Evolutionary conservation across 1,140 invertebrate species (phyloP).

Genomic region (Pteromalus puparum): DNA sequence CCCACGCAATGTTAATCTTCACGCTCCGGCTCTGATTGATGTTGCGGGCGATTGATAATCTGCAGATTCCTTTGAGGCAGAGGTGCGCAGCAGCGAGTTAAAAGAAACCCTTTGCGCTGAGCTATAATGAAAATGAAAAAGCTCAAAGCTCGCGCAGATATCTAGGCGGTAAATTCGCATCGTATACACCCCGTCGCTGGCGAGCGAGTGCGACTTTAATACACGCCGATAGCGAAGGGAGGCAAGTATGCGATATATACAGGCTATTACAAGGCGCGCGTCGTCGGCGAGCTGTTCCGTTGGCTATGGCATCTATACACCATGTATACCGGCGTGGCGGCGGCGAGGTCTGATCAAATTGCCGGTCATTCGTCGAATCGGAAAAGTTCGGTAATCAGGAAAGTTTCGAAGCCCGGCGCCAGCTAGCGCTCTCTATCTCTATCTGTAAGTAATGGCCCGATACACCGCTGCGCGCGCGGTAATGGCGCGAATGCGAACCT

Average conservation of each 20-base stretch:
- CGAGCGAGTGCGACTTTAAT: slow-evolving; percentile 35
- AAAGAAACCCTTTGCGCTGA: no score
- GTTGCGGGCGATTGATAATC: background rate
- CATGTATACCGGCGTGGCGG: background rate
- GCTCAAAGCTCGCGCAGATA: no score
- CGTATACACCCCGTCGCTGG: background rate
- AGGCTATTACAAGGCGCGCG: slow-evolving; percentile 36
- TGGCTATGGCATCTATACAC: background rate
- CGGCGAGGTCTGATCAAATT: slow-evolving; percentile 60
- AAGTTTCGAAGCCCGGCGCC: slow-evolving; percentile 59
- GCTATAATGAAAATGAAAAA: no score
- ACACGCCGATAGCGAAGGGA: slow-evolving; percentile 18
- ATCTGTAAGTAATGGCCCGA: slow-evolving; percentile 65
- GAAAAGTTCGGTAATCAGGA: slow-evolving; percentile 70
- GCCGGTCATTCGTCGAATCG: slow-evolving; percentile 67
- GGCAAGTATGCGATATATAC: slow-evolving; percentile 34
- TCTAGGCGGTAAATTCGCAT: background rate
- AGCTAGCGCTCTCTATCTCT: slow-evolving; percentile 17
- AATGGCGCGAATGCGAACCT: slow-evolving; percentile 56
- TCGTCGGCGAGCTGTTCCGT: background rate
- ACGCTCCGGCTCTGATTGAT: no score
- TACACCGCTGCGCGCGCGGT: slow-evolving; percentile 51
- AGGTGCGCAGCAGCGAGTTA: no score
- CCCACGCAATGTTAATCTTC: no score
- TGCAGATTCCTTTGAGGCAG: background rate